Evolutionary conservation across 2,797 vertebrate species (phyloP), one percentile per base, ranked within the genome.

Genomic region (Graptemys geographica): DNA sequence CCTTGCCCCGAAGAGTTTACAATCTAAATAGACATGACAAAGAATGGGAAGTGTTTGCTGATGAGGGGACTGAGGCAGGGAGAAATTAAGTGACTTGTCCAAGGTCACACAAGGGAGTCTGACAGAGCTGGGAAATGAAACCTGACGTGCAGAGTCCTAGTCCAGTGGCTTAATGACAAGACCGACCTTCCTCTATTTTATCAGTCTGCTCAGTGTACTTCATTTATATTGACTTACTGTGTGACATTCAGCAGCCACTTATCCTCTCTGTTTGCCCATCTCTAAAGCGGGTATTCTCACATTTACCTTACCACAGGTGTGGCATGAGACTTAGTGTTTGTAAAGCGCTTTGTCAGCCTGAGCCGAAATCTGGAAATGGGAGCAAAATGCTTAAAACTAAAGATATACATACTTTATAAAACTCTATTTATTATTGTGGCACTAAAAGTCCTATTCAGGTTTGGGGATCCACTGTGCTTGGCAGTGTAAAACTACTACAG

Each of bases 81-180:
- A 44, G 69, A 74, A 41, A 74, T 74, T 74, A 44, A 41, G 11
- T 41, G 37, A 44, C 69, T 74, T 74, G 21, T 13, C 11, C 5
- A 74, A 74, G 69, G 69, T 74, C 23, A 44, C 69, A 41, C 11
- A 74, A 74, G 37, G 23, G 69, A 74, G 37, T 74, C 51, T 69
- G 51, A 15, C 10, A 15, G 4, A n/a, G 41, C 56, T 37, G 78
- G 41, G 41, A 4, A 78, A 27, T 47, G 11, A 78, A 44, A 51
- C 13, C 44, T 59, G 56, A 55, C 4, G 1, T 3, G 31, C 44
- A 0, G 1, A 19, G 84, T 55, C 62, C 37, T 1, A 1, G 47
- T 12, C 8, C 41, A 27, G 78, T 11, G 9, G 18, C 28, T 33
- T 19, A 21, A 44, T 62, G n/a, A 6, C 56, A 8, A 4, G 18